Percentiles rank a stretch among this genome's conserved stretches.
Conservation (phyloP, 1,140 invertebrate species). For the Anthonomus grandis region DNA sequence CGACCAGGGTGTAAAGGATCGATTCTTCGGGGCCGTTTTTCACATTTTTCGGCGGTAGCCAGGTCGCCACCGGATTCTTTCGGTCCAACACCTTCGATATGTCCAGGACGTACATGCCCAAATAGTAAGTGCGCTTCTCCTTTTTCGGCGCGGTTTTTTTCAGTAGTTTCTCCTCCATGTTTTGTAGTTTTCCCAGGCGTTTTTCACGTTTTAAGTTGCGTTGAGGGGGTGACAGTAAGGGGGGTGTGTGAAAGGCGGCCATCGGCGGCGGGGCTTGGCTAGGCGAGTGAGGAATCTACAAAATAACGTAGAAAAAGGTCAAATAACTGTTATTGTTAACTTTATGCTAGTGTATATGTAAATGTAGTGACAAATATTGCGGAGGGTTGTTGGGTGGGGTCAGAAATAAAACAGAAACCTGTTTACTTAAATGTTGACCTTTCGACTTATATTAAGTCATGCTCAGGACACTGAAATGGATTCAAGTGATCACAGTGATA, state of each 20-base stretch:
- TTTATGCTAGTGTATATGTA: too few species aligned
- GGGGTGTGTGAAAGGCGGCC: conserved; percentile 21
- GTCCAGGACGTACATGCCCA: conserved; percentile 85
- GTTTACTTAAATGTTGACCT: too few species aligned
- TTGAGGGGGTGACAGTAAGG: background rate
- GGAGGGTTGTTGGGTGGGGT: too few species aligned
- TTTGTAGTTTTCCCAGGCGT: conserved; percentile 30
- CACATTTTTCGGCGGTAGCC: conserved; percentile 67
- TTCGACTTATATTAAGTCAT: too few species aligned
- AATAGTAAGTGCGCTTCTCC: conserved; percentile 38
- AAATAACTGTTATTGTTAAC: too few species aligned
- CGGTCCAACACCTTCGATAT: conserved; percentile 71
- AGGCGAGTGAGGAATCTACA: conserved; percentile 26
- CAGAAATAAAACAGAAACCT: too few species aligned
- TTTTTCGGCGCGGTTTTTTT: conserved; percentile 5
- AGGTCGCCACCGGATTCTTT: conserved; percentile 65
- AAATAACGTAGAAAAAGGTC: too few species aligned
- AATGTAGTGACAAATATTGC: too few species aligned
- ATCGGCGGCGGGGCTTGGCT: conserved; percentile 11
- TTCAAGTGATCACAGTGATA: too few species aligned
- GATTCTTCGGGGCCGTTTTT: conserved; percentile 80
- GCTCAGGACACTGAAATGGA: too few species aligned
- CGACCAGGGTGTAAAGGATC: conserved; percentile 84
- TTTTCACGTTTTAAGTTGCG: conserved; percentile 21
- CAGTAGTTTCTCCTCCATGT: conserved; percentile 34